Conservation (phyloP, 1,140 invertebrate genomes). For the Heliconius congener region DNA sequence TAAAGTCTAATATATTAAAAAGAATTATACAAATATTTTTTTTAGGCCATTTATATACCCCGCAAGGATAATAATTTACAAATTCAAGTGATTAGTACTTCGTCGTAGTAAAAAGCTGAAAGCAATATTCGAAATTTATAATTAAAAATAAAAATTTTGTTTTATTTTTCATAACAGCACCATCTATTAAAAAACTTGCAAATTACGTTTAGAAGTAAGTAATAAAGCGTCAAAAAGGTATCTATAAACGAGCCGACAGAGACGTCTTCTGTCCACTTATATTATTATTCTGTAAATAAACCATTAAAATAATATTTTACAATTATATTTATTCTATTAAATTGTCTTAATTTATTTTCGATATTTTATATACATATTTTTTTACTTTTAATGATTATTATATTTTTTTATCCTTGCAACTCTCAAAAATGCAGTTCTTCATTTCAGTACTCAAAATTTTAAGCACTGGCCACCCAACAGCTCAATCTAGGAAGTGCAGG, state of each 20-base stretch:
- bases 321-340: background rate
- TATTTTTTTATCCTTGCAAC: constrained; percentile 33
- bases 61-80: too few relatives aligned
- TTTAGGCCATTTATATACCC: too few relatives aligned
- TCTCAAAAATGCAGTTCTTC: constrained; percentile 35
- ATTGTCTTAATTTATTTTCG: too few relatives aligned
- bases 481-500: constrained; percentile 74
- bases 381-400: background rate
- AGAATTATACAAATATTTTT: too few relatives aligned
- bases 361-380: background rate
- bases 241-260: background rate
- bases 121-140: too few relatives aligned
- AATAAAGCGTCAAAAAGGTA: background rate
- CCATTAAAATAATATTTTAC: too few relatives aligned
- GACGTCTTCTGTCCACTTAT: background rate
- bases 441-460: constrained; percentile 35
- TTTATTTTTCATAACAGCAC: background rate
- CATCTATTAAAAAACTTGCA: constrained; percentile 9
- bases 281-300: background rate
- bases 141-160: too few relatives aligned
- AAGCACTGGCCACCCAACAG: constrained; percentile 51
- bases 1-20: too few relatives aligned
- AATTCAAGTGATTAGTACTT: too few relatives aligned
- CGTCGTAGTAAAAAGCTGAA: too few relatives aligned
- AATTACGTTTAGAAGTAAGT: background rate